Evolutionary conservation across 2,113 vertebrate genomes (phyloP).

Genomic region (Paracanthobrama guichenoti): DNA sequence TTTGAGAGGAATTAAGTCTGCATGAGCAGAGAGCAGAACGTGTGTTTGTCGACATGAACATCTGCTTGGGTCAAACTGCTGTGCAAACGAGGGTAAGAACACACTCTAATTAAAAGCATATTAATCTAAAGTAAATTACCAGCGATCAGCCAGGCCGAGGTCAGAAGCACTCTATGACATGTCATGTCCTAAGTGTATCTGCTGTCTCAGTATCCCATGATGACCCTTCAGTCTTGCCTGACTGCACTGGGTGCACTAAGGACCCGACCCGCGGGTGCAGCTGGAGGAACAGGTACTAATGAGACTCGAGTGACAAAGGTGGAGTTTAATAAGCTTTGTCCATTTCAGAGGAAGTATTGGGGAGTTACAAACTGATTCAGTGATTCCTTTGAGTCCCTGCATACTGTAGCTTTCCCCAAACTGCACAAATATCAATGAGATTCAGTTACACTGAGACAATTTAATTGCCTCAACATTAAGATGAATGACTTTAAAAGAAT

Average conservation of each 20-base stretch:
- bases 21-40: not conserved
- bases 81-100: conserved; percentile 50
- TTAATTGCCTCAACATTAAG: not conserved
- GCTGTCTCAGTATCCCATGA: not conserved
- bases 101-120: conserved; percentile 58
- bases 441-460: not conserved
- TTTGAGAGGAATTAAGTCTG: not conserved
- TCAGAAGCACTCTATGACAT: conserved; percentile 2
- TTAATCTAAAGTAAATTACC: conserved; percentile 54
- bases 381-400: not conserved
- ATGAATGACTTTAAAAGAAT: not conserved
- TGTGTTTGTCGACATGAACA: not conserved
- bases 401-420: not conserved
- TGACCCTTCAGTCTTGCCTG: not conserved
- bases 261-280: not conserved
- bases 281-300: conserved; percentile 2
- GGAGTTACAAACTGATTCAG: not conserved
- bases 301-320: not conserved
- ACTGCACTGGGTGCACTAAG: not conserved
- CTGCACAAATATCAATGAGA: no score
- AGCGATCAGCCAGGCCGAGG: conserved; percentile 47
- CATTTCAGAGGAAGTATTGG: not conserved
- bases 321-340: not conserved
- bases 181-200: not conserved
- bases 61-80: conserved; percentile 34